These are phyloP conservation scores for Plectus sambesii DNA, from an alignment of 1,140 invertebrate genomes.

Conservation along the genomic window DNA sequence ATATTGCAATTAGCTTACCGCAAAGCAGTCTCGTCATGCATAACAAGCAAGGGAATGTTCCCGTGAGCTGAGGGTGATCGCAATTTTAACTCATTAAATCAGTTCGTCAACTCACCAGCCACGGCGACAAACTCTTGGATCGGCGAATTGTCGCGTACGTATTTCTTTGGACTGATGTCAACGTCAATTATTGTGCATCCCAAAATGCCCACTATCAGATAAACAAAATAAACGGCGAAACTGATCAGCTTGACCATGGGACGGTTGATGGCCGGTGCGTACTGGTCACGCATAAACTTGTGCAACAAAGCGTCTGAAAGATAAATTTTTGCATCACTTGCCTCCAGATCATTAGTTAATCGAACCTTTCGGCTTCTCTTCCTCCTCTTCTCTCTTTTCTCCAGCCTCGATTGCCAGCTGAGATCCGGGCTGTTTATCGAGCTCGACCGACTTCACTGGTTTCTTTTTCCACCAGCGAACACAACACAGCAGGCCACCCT, in stretches of 20 bases:
- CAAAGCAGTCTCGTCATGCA: too few species aligned
- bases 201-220: constrained; percentile 37
- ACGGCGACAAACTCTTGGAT: constrained; percentile 44
- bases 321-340: neutral
- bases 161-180: constrained; percentile 44
- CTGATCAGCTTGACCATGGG: constrained; percentile 35
- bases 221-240: constrained; percentile 31
- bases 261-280: constrained; percentile 39
- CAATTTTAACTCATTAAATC: neutral
- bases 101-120: constrained; percentile 27
- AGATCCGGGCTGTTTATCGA: too few species aligned
- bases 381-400: constrained; percentile 4
- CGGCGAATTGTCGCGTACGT: constrained; percentile 38
- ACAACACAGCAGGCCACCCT: constrained; percentile 39
- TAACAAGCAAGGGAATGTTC: too few species aligned
- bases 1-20: too few species aligned
- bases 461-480: too few species aligned
- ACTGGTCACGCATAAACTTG: constrained; percentile 36
- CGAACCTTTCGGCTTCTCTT: constrained; percentile 21
- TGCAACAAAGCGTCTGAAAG: constrained; percentile 43
- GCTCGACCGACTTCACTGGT: too few species aligned
- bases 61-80: too few species aligned
- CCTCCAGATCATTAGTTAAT: constrained; percentile 25
- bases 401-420: too few species aligned
- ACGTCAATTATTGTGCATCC: constrained; percentile 42